Conservation (phyloP, 2,797 vertebrate genomes). For the Anabas testudineus region DNA sequence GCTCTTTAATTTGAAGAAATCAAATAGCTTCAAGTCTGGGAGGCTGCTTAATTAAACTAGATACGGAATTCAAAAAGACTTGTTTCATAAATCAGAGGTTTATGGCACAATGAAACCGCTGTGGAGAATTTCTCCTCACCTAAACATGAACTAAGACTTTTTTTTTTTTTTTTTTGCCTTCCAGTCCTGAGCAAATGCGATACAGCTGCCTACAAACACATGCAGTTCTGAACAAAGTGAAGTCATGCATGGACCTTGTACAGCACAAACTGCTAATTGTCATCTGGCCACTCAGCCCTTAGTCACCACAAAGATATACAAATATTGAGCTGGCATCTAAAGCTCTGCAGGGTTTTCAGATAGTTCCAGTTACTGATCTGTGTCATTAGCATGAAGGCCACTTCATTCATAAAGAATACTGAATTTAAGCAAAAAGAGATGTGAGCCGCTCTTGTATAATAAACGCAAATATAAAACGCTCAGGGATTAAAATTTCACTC, state of each 20-base stretch:
- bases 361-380: slow-evolving; percentile 55
- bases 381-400: slow-evolving; percentile 43
- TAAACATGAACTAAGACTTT: slow-evolving; percentile 2
- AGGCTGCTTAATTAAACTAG: slow-evolving; percentile 35
- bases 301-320: slow-evolving; percentile 31
- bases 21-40: slow-evolving; percentile 12
- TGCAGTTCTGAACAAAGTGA: slow-evolving; percentile 29
- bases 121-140: background rate
- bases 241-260: slow-evolving; percentile 43
- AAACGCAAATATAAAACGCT: slow-evolving; percentile 5
- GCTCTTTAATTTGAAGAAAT: slow-evolving; percentile 46
- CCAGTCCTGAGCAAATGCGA: slow-evolving; percentile 37
- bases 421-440: slow-evolving; percentile 39
- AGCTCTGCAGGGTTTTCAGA: slow-evolving; percentile 44
- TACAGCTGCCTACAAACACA: slow-evolving; percentile 20
- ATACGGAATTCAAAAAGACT: slow-evolving; percentile 13
- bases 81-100: slow-evolving; percentile 14
- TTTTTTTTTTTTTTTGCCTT: too few species aligned
- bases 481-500: slow-evolving; percentile 13
- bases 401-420: slow-evolving; percentile 33
- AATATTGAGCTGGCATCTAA: slow-evolving; percentile 47
- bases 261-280: slow-evolving; percentile 47
- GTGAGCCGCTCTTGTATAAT: slow-evolving; percentile 21
- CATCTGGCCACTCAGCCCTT: slow-evolving; percentile 28
- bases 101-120: slow-evolving; percentile 23